Evolutionary conservation across 2,113 vertebrate species (phyloP).

Genomic region (Chionodraco myersi): DNA sequence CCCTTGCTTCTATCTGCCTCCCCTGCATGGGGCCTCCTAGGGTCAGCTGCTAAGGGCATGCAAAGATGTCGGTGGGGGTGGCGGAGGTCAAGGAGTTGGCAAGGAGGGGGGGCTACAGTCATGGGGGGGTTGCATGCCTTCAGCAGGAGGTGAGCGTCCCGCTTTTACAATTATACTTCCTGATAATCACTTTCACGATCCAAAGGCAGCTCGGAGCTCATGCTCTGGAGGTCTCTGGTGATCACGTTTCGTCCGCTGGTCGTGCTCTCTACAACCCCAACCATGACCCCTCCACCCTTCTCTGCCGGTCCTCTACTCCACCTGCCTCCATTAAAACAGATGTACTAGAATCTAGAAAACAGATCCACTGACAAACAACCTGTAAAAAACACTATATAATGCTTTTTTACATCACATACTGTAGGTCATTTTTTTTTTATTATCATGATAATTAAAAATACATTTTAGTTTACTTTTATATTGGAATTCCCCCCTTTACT

Average conservation of each 20-base stretch:
- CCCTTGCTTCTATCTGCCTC: conserved; percentile 57
- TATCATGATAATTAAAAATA: not conserved
- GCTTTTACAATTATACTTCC: conserved; percentile 74
- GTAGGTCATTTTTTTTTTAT: not conserved
- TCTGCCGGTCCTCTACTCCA: conserved; percentile 31
- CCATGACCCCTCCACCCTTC: conserved; percentile 48
- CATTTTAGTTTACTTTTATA: not conserved
- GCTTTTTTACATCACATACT: not conserved
- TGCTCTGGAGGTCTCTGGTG: conserved; percentile 64
- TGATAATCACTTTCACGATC: conserved; percentile 82
- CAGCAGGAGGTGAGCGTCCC: conserved; percentile 70
- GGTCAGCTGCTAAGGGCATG: conserved; percentile 78
- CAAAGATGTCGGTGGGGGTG: conserved; percentile 62
- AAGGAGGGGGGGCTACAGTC: conserved; percentile 9
- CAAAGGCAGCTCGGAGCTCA: conserved; percentile 59
- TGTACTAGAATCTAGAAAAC: not conserved
- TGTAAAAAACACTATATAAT: not conserved
- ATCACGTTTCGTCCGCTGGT: conserved; percentile 74
- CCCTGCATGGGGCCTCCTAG: conserved; percentile 60
- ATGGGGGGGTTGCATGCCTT: conserved; percentile 64
- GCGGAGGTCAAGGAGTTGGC: conserved; percentile 73
- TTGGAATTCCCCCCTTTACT: not conserved
- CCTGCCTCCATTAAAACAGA: conserved; percentile 42
- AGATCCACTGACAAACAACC: not conserved
- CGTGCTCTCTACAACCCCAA: conserved; percentile 45